Evolutionary conservation across 2,888 invertebrate species (phyloP).

Genomic region (Muscina levida): DNA sequence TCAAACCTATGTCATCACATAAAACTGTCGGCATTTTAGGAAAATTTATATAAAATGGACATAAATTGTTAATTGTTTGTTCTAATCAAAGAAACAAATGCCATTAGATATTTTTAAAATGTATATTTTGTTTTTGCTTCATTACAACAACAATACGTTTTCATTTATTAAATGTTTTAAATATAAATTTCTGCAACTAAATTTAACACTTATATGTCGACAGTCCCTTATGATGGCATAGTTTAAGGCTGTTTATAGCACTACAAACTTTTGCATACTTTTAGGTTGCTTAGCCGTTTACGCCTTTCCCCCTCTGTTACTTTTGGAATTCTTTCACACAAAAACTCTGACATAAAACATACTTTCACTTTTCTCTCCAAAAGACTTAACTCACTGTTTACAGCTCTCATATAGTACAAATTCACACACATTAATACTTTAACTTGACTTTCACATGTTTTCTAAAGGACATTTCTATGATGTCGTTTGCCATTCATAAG

Average conservation of each 20-base stretch:
- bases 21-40: too few relatives aligned
- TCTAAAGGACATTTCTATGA: constrained; percentile 34
- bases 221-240: constrained; percentile 61
- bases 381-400: constrained; percentile 29
- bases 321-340: constrained; percentile 23
- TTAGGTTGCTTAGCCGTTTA: background rate
- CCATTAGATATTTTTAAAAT: too few relatives aligned
- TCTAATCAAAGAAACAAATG: too few relatives aligned
- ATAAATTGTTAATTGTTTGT: too few relatives aligned
- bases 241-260: constrained; percentile 44
- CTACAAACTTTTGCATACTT: constrained; percentile 37
- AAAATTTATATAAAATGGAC: too few relatives aligned
- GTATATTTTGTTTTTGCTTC: too few relatives aligned
- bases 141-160: too few relatives aligned
- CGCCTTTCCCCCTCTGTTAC: background rate
- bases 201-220: too few relatives aligned
- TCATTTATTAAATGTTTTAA: too few relatives aligned
- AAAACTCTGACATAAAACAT: constrained; percentile 37
- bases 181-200: too few relatives aligned
- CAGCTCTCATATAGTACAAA: constrained; percentile 17
- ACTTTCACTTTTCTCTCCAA: constrained; percentile 52
- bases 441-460: constrained; percentile 37
- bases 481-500: constrained; percentile 20
- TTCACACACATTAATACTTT: constrained; percentile 20
- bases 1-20: too few relatives aligned